Evolutionary conservation across 2,888 invertebrate genomes (phyloP), one percentile per base, ranked within the genome.

Genomic region (Spilosoma lubricipeda): DNA sequence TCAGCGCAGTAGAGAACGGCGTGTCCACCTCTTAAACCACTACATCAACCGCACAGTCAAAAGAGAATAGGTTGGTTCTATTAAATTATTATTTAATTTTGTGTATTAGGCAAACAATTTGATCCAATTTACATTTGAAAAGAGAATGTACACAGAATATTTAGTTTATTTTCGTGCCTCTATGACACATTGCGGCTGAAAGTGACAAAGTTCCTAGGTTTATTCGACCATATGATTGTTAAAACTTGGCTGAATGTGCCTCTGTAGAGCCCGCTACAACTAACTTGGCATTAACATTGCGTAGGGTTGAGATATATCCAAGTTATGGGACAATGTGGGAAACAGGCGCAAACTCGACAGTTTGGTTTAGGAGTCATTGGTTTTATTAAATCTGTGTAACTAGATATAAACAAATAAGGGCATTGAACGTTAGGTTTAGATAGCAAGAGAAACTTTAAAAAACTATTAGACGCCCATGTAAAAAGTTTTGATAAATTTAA

Each of bases 221-320:
- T 78, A 85, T 78, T 79, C 78, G 77, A 69, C 76, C 75, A 79
- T 82, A 87, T 88, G 89, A 92, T 91, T 92, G 92, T 92, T 91
- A 87, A 87, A 93, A 93, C 90, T 93, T 92, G 85, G 84, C 80
- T 86, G 79, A 86, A 85, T 84, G 82, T 72, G 78, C 59, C 36
- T 74, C 72, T 71, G 76, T 74, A 75, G 74, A 56, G 74, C 36
- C 33, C 30, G 9, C 73, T 42, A 23, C 45, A 27, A 36, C 7
- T 67, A 56, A 63, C 76, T 65, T 65, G 42, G 68, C 74, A 70
- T 67, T 74, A 42, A 52, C 64, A 42, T 52, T n/a, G 27, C 56
- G 65, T 56, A 39, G 70, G 67, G 65, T 30, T 73, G 23, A 56
- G 67, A 39, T 63, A 36, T 59, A 27, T 4, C 1, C 13, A 13